Percentiles rank a stretch among this genome's conserved stretches.
phyloP scores from a whole-genome alignment of 2,113 vertebrate species.

The Pithys albifrons region DNA sequence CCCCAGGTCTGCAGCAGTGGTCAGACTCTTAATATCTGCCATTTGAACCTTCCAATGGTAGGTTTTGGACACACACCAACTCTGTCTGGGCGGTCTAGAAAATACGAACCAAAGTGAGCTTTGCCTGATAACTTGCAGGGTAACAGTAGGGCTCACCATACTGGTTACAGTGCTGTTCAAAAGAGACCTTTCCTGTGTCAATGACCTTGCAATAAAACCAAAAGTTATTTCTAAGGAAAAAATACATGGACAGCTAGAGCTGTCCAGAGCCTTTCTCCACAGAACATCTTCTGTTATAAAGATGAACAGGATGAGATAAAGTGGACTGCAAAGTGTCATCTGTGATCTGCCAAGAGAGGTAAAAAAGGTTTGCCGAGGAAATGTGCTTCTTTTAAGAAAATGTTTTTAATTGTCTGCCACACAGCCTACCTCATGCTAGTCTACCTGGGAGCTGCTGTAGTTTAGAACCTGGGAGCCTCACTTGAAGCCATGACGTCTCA shows the following conservation, averaged over 20 bases:
- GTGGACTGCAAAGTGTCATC: neutral
- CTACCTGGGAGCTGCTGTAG: neutral
- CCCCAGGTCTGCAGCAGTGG: neutral
- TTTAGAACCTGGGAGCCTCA: neutral
- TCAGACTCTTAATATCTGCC: neutral
- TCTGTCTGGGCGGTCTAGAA: neutral
- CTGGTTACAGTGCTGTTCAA: neutral
- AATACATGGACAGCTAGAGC: neutral
- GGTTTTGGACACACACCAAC: neutral
- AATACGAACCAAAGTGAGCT: neutral
- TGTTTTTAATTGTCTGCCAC: neutral
- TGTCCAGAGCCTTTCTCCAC: neutral
- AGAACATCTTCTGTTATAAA: neutral
- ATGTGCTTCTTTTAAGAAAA: neutral
- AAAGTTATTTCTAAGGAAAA: neutral
- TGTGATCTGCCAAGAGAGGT: neutral
- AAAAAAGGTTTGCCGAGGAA: neutral
- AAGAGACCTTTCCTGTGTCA: neutral
- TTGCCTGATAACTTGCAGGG: neutral
- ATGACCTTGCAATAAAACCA: neutral
- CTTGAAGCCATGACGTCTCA: neutral
- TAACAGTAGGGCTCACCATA: neutral
- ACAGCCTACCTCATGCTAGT: fast-evolving
- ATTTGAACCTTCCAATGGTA: neutral
- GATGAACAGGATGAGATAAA: neutral